Evolutionary conservation across 2,113 vertebrate genomes (phyloP), one percentile per base, ranked within the genome.

Genomic region (Carassius auratus): DNA sequence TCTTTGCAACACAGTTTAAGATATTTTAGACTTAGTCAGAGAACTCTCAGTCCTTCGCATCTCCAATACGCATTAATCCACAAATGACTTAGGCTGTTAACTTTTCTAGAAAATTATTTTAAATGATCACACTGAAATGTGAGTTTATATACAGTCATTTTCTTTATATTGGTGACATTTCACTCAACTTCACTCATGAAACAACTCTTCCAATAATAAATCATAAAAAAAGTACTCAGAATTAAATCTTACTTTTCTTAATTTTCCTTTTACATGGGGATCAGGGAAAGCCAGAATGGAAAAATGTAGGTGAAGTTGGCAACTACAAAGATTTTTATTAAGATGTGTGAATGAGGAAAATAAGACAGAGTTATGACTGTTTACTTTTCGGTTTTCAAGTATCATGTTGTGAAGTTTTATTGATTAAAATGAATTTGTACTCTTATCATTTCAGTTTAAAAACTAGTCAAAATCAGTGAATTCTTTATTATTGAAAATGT

Each of bases 91-190:
- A 30, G 1, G 30, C 30, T 30, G 30, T 30, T 30, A 30, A 2
- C 30, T 30, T 30, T 30, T 26, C 26, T 26, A 26, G 26, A 26
- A 26, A 26, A 26, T 26, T 26, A 26, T 26, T 26, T 26, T 26
- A 26, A 26, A 26, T 26, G 26, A 26, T 26, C 74, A 88, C 55
- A 84, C 89, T 4, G 79, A 89, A 0, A 76, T 0, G 93, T 94
- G 64, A 91, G 93, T 86, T 17, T 45, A 61, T 21, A 81, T 15
- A 81, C 15, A 8, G 2, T 14, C 3, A 10, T 9, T 45, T 12
- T 66, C 61, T 33, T 66, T 62, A 69, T 38, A 38, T 69, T 38
- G 17, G 57, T 62, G n/a, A 50, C 4, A 48, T 12, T 48, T 45
- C 42, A 45, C 42, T 45, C 42, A 45, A 45, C 9, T 30, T 30